Evolutionary conservation across 2,888 invertebrate genomes (phyloP).

Genomic region (Gortyna flavago): DNA sequence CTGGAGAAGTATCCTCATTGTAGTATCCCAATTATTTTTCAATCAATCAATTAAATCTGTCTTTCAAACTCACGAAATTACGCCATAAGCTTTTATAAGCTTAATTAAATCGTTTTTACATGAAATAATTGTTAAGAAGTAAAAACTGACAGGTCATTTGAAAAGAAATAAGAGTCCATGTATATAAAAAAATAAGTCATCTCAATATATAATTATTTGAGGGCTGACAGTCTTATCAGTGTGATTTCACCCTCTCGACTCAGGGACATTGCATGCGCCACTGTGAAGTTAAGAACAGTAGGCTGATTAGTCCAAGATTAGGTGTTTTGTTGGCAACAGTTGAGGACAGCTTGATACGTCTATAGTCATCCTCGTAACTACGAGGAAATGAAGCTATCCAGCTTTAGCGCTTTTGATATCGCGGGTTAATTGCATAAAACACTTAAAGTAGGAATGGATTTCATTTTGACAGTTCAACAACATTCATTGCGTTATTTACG

Average conservation of each 20-base stretch:
- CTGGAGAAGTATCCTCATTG: background rate
- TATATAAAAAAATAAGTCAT: conserved; percentile 31
- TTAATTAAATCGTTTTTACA: background rate
- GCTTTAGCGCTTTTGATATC: no score
- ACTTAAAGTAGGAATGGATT: no score
- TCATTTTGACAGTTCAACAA: no score
- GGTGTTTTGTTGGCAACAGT: background rate
- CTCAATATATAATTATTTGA: conserved; percentile 53
- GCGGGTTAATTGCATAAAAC: no score
- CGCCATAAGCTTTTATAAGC: background rate
- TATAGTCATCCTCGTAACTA: no score
- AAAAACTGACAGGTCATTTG: background rate
- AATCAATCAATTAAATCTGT: conserved; percentile 27
- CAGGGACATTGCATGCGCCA: conserved; percentile 46
- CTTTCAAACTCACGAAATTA: background rate
- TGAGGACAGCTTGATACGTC: background rate
- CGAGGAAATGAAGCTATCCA: no score
- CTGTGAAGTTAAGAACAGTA: conserved; percentile 18
- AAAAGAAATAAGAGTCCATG: background rate
- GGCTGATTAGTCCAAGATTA: background rate
- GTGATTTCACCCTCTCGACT: conserved; percentile 63
- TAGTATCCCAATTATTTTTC: conserved; percentile 21
- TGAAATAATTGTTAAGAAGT: background rate
- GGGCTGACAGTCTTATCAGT: conserved; percentile 62
- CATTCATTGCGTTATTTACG: no score